Base-by-base conservation (phyloP, 2,113 vertebrate species). In the Phrynosoma platyrhinos region DNA sequence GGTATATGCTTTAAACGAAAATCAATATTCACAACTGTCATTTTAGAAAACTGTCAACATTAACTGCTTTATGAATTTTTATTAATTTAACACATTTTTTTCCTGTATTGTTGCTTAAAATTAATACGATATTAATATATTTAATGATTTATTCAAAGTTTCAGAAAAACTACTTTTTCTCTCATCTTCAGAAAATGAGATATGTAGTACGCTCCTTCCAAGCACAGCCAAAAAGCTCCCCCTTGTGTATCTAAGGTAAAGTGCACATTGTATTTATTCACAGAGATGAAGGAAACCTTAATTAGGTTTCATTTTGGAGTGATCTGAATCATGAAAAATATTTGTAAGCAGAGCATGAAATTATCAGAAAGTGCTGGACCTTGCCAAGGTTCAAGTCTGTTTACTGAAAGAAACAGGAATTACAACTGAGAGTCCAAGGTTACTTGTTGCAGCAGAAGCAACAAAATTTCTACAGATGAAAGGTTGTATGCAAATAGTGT, bases 221-320 rank as follows among this genome's bases (percentile, higher is more conserved):
- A 81, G 47, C 12, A 13, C 13, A 75, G 86, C 23, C 13, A 52
- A 74, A 81, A 87, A 47, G 86, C 86, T 87, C 86, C 86, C 86
- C 79, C 86, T 87, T 74, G 86, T 87, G 79, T 47, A 71, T n/a
- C 52, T 30, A 81, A 66, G 40, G 20, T 21, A 68, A 62, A 81
- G 9, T 40, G 36, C 79, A 87, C 62, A 82, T 40, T 87, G 52
- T 23, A 62, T 62, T 81, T 42, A 74, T 23, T 9, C 64, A 58
- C 1, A 27, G 13, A n/a, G 21, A 79, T 8, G 69, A 40, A 40
- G 9, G n/a, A 71, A 71, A 71, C 20, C 4, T 78, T 23, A 25
- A 36, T n/a, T 40, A 40, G 3, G 2, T 80, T 79, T 86, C 5
- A 9, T 10, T 32, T 12, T 47, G 47, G 32, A 40, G 52, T 55